Base-by-base conservation (phyloP, 1,140 invertebrate species). In the Drosophila grimshawi region DNA sequence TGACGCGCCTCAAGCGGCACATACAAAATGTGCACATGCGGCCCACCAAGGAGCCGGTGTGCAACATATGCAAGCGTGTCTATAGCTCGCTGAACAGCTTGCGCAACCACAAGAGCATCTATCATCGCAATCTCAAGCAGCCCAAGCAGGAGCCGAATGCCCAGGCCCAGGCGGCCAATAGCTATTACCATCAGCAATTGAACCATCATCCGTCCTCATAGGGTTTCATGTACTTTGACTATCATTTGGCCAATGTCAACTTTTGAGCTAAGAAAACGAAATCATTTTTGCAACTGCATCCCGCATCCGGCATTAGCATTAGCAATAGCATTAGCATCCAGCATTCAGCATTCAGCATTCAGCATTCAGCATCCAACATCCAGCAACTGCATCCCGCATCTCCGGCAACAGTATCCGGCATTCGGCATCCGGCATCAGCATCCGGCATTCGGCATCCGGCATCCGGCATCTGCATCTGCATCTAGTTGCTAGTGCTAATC, bases 31-130 rank as follows among this genome's bases (percentile, higher is more conserved):
- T 97, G 86, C 96, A 97, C 93, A 96, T 96, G 94, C 94, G 96
- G 85, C 96, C 96, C 78, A 96, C 96, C 92, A 95, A 96, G 93
- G 96, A 96, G 93, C 96, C 96, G 77, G 96, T 96, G 90, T 97
- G 96, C 95, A 97, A 96, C 94, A 96, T 97, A 93, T 97, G 96
- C 94, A 96, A 96, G 92, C 95, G 96, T 88, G 96, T 96, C 80
- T 97, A 97, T 94, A 96, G 96, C 94, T 97, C 96, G 92, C 94
- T 97, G 86, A 97, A 97, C 94, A 96, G 96, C 91, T 94, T 97
- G 75, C 94, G 96, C 86, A 97, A 97, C 94, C 96, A 97, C 94
- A 97, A 97, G 95, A 97, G 96, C 93, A 97, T 97, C 94, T 97
- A 97, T 93, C 96, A 97, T 94, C 95, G 96, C 91, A 94, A 94